Conservation (phyloP, 2,888 invertebrate species). For the Troilus luridus region DNA sequence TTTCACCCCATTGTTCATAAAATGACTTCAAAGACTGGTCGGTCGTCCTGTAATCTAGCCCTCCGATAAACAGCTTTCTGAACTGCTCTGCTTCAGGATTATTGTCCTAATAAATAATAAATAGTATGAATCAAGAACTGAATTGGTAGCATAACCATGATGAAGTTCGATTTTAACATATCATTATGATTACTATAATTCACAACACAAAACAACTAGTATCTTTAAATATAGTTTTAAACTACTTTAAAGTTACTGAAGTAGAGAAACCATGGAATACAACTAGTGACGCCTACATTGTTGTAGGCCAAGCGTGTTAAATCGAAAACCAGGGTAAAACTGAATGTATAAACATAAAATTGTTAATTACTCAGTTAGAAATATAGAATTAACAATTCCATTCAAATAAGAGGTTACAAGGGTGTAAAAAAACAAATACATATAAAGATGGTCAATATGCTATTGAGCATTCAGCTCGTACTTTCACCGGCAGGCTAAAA, state of each 20-base stretch:
- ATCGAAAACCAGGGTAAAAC: not conserved
- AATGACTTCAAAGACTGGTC: constrained; percentile 92
- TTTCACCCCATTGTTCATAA: constrained; percentile 97
- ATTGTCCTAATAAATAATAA: constrained; percentile 62
- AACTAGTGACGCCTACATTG: constrained; percentile 1
- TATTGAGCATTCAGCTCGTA: not conserved
- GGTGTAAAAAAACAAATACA: not conserved
- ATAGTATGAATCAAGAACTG: not conserved
- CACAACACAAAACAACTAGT: not conserved
- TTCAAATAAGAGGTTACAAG: not conserved
- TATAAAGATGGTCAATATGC: not conserved
- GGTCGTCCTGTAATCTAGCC: constrained; percentile 93
- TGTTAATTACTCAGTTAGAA: too few relatives aligned
- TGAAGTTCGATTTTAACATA: not conserved
- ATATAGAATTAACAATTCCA: not conserved
- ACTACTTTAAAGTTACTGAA: not conserved
- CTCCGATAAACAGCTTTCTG: constrained; percentile 96
- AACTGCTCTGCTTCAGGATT: constrained; percentile 82
- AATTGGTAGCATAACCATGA: not conserved
- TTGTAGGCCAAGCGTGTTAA: not conserved
- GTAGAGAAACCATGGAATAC: not conserved
- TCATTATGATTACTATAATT: not conserved
- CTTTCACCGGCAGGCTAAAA: not conserved
- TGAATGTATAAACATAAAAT: not conserved
- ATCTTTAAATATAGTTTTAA: not conserved